phyloP scores from a whole-genome alignment of 1,140 invertebrate species.

The Harlomillsia oculata region DNA sequence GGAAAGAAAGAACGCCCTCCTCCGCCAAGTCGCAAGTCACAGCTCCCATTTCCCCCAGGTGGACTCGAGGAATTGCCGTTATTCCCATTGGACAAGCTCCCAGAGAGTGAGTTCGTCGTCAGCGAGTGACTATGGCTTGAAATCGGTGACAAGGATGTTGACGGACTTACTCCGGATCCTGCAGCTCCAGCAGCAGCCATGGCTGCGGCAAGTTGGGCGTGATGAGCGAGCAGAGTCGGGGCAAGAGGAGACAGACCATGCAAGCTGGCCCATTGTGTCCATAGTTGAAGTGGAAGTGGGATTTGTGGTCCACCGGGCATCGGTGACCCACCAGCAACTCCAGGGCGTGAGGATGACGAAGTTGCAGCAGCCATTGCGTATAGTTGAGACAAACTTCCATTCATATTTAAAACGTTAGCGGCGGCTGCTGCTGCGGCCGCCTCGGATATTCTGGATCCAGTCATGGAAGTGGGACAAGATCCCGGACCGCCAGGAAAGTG shows the following conservation, averaged over 20 bases:
- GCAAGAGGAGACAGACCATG: slow-evolving; percentile 36
- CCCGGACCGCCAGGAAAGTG: slow-evolving; percentile 24
- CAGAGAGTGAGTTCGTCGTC: slow-evolving; percentile 49
- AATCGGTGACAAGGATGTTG: slow-evolving; percentile 6
- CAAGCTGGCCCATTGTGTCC: slow-evolving; percentile 40
- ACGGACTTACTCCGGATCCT: slow-evolving; percentile 7
- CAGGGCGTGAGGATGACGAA: slow-evolving; percentile 10
- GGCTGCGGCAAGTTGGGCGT: slow-evolving; percentile 33
- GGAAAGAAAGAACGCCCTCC: slow-evolving; percentile 46
- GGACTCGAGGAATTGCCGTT: slow-evolving; percentile 38
- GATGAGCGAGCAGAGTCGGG: slow-evolving; percentile 30
- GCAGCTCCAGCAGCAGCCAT: slow-evolving; percentile 20
- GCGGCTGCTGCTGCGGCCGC: slow-evolving; percentile 35
- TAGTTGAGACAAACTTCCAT: slow-evolving; percentile 34
- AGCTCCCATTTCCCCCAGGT: slow-evolving; percentile 20
- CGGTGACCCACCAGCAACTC: neutral
- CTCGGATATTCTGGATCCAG: slow-evolving; percentile 26
- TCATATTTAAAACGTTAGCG: slow-evolving; percentile 22
- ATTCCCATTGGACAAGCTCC: neutral
- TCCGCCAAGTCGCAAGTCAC: slow-evolving; percentile 42
- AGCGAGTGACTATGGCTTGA: slow-evolving; percentile 46
- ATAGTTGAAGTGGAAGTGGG: slow-evolving; percentile 38
- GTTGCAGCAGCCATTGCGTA: slow-evolving; percentile 36
- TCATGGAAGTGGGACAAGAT: slow-evolving; percentile 22
- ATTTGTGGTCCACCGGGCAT: slow-evolving; percentile 11